These are phyloP conservation scores for Danio aesculapii DNA, from an alignment of 2,797 vertebrate genomes.

Conservation along the genomic window DNA sequence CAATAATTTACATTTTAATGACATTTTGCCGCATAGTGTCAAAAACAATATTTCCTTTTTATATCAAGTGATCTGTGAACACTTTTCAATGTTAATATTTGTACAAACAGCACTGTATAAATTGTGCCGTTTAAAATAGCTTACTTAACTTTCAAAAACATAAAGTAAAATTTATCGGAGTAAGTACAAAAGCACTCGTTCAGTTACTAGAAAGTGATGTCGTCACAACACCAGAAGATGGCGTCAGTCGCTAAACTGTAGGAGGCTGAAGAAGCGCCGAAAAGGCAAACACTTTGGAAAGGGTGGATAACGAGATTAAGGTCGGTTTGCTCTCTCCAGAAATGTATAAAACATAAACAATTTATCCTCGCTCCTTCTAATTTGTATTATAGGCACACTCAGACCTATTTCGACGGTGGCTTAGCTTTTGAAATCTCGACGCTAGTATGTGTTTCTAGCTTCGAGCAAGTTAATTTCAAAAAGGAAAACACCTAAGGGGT, in stretches of 20 bases:
- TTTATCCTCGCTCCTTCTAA: too few species aligned
- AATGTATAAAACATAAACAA: neutral
- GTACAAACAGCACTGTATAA: too few species aligned
- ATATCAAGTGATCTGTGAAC: too few species aligned
- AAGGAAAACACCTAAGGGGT: neutral
- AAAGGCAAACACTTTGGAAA: neutral
- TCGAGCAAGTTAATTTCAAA: neutral
- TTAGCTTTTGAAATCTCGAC: neutral
- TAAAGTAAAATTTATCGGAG: too few species aligned
- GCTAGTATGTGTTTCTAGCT: neutral
- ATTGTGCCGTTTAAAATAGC: too few species aligned
- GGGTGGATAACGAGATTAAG: neutral
- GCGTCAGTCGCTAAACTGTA: conserved; percentile 57
- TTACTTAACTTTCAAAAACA: too few species aligned
- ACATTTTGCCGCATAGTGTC: too few species aligned
- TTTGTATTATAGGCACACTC: neutral
- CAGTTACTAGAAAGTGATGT: neutral
- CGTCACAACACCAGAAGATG: conserved; percentile 64
- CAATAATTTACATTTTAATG: too few species aligned
- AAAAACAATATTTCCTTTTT: too few species aligned
- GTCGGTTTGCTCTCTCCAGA: neutral
- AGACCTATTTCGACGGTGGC: neutral
- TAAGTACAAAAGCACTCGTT: too few species aligned
- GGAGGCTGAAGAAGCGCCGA: neutral
- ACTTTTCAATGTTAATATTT: too few species aligned